Percentiles rank a stretch among this genome's conserved stretches.
phyloP scores from a whole-genome alignment of 2,888 invertebrate genomes.

The Drosophila melanocephala region DNA sequence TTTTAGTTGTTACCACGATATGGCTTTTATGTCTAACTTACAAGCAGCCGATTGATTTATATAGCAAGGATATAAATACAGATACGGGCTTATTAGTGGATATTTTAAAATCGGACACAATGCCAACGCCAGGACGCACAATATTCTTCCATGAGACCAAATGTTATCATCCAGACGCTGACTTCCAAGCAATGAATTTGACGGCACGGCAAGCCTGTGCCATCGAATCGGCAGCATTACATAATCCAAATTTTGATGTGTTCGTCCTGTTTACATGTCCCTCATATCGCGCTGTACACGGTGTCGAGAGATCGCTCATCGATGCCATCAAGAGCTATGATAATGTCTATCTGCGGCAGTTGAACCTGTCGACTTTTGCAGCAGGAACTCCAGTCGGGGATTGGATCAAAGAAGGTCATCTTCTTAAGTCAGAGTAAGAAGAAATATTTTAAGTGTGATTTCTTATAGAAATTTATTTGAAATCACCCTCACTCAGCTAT shows the following conservation, averaged over 20 bases:
- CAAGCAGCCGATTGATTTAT: neutral
- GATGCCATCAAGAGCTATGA: constrained; percentile 79
- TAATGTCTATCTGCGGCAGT: constrained; percentile 81
- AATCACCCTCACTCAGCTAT: neutral
- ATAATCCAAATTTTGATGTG: constrained; percentile 82
- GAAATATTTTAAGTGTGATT: neutral
- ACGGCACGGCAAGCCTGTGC: constrained; percentile 84
- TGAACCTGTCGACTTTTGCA: constrained; percentile 83
- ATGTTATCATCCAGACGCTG: constrained; percentile 52
- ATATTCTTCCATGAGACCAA: constrained; percentile 85
- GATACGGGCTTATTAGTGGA: constrained; percentile 58
- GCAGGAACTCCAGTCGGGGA: constrained; percentile 81
- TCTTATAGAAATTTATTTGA: neutral
- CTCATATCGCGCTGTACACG: constrained; percentile 42
- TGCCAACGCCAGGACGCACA: constrained; percentile 77
- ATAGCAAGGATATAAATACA: neutral
- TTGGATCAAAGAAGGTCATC: constrained; percentile 78
- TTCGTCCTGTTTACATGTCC: constrained; percentile 84
- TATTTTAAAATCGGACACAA: constrained; percentile 69
- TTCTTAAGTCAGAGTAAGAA: constrained; percentile 69
- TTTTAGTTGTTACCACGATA: neutral
- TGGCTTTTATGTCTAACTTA: neutral
- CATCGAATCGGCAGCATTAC: constrained; percentile 84
- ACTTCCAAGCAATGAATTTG: constrained; percentile 62
- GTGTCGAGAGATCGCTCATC: constrained; percentile 55